Conservation (phyloP, 2,888 invertebrate genomes). For the Griposia aprilina region DNA sequence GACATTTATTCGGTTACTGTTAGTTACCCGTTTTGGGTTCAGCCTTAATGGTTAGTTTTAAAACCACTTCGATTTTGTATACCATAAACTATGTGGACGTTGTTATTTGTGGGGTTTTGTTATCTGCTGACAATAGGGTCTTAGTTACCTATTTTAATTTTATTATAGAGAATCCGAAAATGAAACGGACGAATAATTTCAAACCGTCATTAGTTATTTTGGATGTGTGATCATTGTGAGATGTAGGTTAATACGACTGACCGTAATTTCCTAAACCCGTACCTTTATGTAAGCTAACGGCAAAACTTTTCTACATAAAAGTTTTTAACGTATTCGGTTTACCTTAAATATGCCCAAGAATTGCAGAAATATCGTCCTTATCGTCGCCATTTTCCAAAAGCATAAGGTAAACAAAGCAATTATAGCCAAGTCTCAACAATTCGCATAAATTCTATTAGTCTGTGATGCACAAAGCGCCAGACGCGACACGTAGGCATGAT, state of each 20-base stretch:
- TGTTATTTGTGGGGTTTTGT: constrained; percentile 53
- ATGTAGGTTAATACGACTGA: constrained; percentile 20
- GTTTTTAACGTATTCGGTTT: constrained; percentile 23
- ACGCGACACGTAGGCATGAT: constrained; percentile 61
- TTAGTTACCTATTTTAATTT: constrained; percentile 27
- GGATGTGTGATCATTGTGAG: constrained; percentile 20
- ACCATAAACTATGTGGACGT: constrained; percentile 30
- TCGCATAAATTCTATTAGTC: constrained; percentile 62
- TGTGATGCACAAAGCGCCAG: constrained; percentile 61
- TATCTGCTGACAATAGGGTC: constrained; percentile 21
- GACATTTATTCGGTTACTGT: constrained; percentile 74
- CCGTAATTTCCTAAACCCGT: constrained; percentile 20
- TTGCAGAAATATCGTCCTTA: constrained; percentile 2
- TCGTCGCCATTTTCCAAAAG: constrained; percentile 10
- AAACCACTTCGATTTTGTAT: constrained; percentile 60
- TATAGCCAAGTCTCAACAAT: constrained; percentile 53
- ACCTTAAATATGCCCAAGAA: background rate
- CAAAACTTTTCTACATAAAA: constrained; percentile 25
- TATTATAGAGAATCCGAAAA: constrained; percentile 4
- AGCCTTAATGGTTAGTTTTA: constrained; percentile 55
- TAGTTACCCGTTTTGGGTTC: constrained; percentile 47
- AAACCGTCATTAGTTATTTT: constrained; percentile 31
- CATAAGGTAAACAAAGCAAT: constrained; percentile 56
- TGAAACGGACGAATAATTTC: constrained; percentile 14
- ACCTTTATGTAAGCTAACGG: constrained; percentile 4